Base-by-base conservation (phyloP, 2,888 invertebrate genomes). In the Agrotis clavis region DNA sequence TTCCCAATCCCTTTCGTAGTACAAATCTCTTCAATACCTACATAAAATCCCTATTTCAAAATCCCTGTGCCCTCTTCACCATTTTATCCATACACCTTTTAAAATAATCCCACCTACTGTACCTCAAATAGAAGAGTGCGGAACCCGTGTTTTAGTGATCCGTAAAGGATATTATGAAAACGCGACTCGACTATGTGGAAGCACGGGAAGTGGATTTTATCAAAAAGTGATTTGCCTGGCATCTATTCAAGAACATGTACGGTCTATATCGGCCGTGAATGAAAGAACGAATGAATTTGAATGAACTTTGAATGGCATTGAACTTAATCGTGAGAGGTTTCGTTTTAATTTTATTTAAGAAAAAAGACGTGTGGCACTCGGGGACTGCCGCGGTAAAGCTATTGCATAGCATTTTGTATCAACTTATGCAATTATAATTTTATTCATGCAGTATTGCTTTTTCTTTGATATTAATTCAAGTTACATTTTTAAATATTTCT, bases 201-300 rank as follows among this genome's bases (percentile, higher is more conserved):
- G 50, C 78, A 77, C 78, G 78, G n/a, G 2, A n/a, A 21, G 1
- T 14, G 60, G 64, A 56, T 77, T 72, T 67, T 59, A 77, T 79
- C 68, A 79, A 79, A 79, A 66, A 66, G 45, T 35, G 74, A 66
- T 78, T 78, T 69, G 62, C 35, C 16, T 69, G 48, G 53, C 61
- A 51, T 66, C 65, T 65, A 78, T 78, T 78, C 79, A 63, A 66
- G 74, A 79, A 16, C 77, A 74, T 68, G 65, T 57, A 21, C 78
- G 53, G 9, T 60, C 18, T 30, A 51, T 67, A 54, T 60, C 21
- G 74, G 13, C 19, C n/a, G 47, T 21, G 69, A 67, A 73, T 66
- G 79, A 19, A 79, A 47, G 66, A 79, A 63, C 35, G 74, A 74
- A 77, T 63, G 66, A 59, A 70, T 71, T 71, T 35, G 53, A 71